Percentiles rank a stretch among this genome's conserved stretches.
phyloP scores from a whole-genome alignment of 2,797 vertebrate genomes.

The Adrianichthys oophorus region DNA sequence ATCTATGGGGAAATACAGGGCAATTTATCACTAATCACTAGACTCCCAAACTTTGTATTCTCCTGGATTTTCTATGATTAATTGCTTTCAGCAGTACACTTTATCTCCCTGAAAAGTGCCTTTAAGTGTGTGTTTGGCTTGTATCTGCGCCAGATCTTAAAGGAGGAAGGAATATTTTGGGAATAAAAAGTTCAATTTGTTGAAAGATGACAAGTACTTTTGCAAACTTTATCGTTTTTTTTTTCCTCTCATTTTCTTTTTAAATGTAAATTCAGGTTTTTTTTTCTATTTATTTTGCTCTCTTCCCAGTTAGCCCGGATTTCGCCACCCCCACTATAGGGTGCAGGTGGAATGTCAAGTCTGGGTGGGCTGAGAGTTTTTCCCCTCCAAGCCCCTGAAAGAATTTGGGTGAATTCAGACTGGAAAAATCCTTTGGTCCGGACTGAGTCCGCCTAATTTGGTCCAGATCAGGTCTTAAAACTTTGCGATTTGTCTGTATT shows the following conservation, averaged over 20 bases:
- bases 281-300: too few relatives aligned
- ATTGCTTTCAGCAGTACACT: conserved; percentile 69
- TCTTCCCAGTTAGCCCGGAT: too few relatives aligned
- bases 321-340: too few relatives aligned
- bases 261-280: conserved; percentile 7
- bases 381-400: too few relatives aligned
- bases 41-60: conserved; percentile 70
- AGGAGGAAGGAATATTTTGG: conserved; percentile 61
- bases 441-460: too few relatives aligned
- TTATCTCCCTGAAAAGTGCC: conserved; percentile 53
- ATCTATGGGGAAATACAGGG: conserved; percentile 69
- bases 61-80: conserved; percentile 72
- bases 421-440: too few relatives aligned
- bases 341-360: too few relatives aligned
- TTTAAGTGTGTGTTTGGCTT: conserved; percentile 29
- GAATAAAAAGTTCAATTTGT: conserved; percentile 51
- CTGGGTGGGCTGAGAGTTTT: too few relatives aligned
- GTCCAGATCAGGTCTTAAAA: too few relatives aligned
- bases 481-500: too few relatives aligned
- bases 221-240: conserved; percentile 25
- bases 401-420: too few relatives aligned
- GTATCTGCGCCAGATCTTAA: conserved; percentile 39
- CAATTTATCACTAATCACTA: conserved; percentile 76
- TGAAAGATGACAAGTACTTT: conserved; percentile 35
- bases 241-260: conserved; percentile 1